Evolutionary conservation across 1,140 invertebrate genomes (phyloP).

Genomic region (Cotesia chilonis): DNA sequence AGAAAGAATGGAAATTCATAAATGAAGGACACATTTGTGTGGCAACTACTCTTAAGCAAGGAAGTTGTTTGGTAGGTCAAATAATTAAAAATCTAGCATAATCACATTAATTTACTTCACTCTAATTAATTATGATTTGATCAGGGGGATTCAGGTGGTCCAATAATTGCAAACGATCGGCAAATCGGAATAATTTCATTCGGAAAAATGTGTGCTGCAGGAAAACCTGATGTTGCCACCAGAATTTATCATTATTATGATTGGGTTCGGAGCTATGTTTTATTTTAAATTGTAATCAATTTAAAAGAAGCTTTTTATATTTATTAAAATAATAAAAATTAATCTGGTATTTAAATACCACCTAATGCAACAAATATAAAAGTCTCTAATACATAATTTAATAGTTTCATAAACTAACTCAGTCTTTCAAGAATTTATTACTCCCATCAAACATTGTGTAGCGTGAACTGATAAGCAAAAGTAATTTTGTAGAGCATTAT

Average conservation of each 20-base stretch:
- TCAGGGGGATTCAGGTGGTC: conserved; percentile 4
- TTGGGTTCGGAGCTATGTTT: conserved; percentile 36
- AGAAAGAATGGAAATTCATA: background rate
- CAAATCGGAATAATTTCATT: conserved; percentile 1
- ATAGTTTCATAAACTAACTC: no score
- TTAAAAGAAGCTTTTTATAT: no score
- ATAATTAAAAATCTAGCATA: no score
- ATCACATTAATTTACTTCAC: background rate
- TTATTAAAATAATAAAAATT: background rate
- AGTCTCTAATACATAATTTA: no score
- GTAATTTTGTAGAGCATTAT: no score
- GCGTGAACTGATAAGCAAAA: no score
- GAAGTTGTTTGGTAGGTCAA: background rate
- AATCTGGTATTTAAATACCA: background rate
- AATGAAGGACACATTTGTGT: conserved; percentile 4
- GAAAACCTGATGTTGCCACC: conserved; percentile 37
- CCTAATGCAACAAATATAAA: no score
- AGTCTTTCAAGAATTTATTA: no score
- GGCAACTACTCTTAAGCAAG: background rate
- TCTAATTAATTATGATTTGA: no score
- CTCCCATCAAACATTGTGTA: no score
- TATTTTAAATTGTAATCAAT: conserved; percentile 3
- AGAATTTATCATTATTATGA: conserved; percentile 47
- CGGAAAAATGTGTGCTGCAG: background rate
- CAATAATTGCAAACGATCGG: background rate